Base-by-base conservation (phyloP, 2,113 vertebrate species). In the Megaceryle torquata region DNA sequence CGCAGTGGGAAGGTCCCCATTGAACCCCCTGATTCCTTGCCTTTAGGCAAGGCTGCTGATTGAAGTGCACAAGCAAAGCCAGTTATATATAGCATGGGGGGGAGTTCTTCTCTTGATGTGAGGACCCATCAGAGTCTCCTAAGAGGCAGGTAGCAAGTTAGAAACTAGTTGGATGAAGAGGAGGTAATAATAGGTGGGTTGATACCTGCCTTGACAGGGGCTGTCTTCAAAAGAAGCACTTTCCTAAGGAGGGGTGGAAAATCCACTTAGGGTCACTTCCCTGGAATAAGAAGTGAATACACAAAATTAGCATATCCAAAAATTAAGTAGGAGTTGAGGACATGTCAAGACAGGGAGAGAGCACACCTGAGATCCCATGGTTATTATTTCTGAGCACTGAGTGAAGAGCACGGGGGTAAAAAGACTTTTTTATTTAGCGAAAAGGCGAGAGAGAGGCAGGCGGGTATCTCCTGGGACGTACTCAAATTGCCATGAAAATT, bases 1-100 rank as follows among this genome's bases (percentile, higher is more conserved):
- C 5, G 1, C 15, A 8, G 10, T 50, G 46, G 22, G 24, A 59
- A 59, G 7, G 2, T n/a, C 31, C 28, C 2, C 1, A 0, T 6
- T 59, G 53, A 29, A 19, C 12, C 4, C 20, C 19, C 26, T 44
- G 33, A 7, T 7, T 19, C 13, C 11, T 10, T 15, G 5, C n/a
- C 8, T 85, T 64, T 15, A 53, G 33, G 24, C 12, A 68, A 28
- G 8, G 3, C 15, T 79, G 28, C 7, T 82, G 39, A 43, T 41
- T 26, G 53, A 65, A 76, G 18, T 31, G 33, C 35, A 65, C 17
- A 28, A 63, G 25, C 20, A 63, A 16, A 91, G 21, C 25, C 70
- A 70, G 15, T 43, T 56, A 2, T 33, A 35, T 0, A 7, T 33
- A 16, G 21, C 3, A 3, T 26, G 11, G 1, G 1, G 50, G 12